These are phyloP conservation scores for Cordilura impudica DNA, from an alignment of 2,888 invertebrate genomes.

Conservation along the genomic window DNA sequence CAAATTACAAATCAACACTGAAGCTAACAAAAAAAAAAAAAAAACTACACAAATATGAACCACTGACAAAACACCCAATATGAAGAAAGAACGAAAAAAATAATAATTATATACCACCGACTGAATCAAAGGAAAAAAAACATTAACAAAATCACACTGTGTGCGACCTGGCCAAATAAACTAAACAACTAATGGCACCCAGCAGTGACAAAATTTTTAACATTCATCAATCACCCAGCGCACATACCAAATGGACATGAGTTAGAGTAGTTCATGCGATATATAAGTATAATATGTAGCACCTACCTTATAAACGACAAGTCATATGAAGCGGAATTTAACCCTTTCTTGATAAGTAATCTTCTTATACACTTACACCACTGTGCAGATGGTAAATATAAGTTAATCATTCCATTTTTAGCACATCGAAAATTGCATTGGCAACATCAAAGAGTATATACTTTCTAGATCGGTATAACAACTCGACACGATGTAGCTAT, in stretches of 20 bases:
- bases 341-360: too few species aligned
- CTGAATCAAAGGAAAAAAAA: constrained; percentile 31
- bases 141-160: constrained; percentile 48
- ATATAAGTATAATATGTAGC: too few species aligned
- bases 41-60: constrained; percentile 25
- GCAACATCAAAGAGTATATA: too few species aligned
- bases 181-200: constrained; percentile 65
- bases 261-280: constrained; percentile 31
- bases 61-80: constrained; percentile 30
- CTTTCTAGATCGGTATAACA: too few species aligned
- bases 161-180: constrained; percentile 34
- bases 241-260: constrained; percentile 56
- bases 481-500: too few species aligned
- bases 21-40: constrained; percentile 13
- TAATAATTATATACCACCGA: constrained; percentile 2
- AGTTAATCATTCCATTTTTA: too few species aligned
- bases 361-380: too few species aligned
- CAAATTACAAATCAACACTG: constrained; percentile 60
- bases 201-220: constrained; percentile 72
- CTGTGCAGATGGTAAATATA: too few species aligned
- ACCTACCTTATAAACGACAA: constrained; percentile 36
- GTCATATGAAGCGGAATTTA: constrained; percentile 29
- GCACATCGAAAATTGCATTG: too few species aligned
- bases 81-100: constrained; percentile 3
- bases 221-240: constrained; percentile 73